These are phyloP conservation scores for Montipora efflorescens DNA, from an alignment of 64 coral and sea anemone species.

Conservation along the genomic window DNA sequence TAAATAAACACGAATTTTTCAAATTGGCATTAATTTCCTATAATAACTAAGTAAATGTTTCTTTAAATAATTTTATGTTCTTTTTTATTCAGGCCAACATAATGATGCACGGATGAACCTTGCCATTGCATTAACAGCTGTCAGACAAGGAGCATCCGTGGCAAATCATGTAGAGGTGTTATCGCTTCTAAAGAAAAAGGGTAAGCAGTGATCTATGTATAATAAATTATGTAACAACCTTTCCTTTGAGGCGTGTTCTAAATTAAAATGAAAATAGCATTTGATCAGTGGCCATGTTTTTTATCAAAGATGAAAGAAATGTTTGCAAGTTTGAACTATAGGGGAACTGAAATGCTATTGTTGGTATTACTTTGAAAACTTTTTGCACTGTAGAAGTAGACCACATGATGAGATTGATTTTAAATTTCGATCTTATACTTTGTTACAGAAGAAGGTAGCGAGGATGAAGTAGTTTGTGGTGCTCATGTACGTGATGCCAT, in stretches of 20 bases:
- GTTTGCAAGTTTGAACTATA: too few relatives aligned
- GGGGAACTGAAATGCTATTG: too few relatives aligned
- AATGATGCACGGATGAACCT: constrained; percentile 97
- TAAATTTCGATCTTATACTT: neutral
- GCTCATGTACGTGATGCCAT: constrained; percentile 82
- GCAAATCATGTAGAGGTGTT: constrained; percentile 92
- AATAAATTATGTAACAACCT: too few relatives aligned
- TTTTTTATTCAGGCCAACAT: constrained; percentile 76
- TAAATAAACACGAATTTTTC: too few relatives aligned
- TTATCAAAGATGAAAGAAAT: too few relatives aligned
- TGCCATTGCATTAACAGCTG: constrained; percentile 91
- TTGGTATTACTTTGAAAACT: too few relatives aligned
- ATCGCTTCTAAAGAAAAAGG: constrained; percentile 88
- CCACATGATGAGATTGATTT: neutral
- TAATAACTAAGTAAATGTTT: too few relatives aligned
- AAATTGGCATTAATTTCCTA: neutral
- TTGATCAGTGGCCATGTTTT: too few relatives aligned
- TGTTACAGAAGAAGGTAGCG: constrained; percentile 46
- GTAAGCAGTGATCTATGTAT: constrained; percentile 6
- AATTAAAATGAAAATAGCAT: too few relatives aligned
- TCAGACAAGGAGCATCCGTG: constrained; percentile 85
- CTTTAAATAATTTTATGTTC: too few relatives aligned
- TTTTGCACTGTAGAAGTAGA: too few relatives aligned
- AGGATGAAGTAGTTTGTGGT: constrained; percentile 90
- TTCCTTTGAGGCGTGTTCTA: too few relatives aligned